A percentile compares a stretch with the other conserved stretches of the same genome.
Conservation (phyloP, 1,140 invertebrate species). For the Manduca sexta region DNA sequence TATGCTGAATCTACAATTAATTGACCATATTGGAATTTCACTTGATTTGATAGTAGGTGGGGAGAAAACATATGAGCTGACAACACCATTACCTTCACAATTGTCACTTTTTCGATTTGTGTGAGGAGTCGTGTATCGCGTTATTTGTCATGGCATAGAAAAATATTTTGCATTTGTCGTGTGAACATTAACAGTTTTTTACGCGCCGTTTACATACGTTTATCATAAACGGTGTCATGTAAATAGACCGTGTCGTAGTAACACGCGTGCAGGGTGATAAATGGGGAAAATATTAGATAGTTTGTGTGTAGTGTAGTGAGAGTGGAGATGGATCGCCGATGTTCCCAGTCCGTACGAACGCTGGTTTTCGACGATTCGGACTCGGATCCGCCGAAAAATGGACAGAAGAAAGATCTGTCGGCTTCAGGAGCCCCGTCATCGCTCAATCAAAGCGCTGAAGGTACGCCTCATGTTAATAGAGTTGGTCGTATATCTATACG, state of each 20-base stretch:
- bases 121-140: slow-evolving; percentile 37
- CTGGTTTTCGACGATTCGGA: slow-evolving; percentile 69
- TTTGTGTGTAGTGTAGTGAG: slow-evolving; percentile 58
- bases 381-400: slow-evolving; percentile 53
- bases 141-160: slow-evolving; percentile 37
- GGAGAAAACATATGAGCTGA: too few species aligned
- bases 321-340: slow-evolving; percentile 65
- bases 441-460: slow-evolving; percentile 61
- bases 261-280: slow-evolving; percentile 32
- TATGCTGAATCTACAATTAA: too few species aligned
- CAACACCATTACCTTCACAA: slow-evolving; percentile 14
- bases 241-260: slow-evolving; percentile 14
- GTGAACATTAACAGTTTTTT: slow-evolving; percentile 8
- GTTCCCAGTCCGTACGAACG: slow-evolving; percentile 69
- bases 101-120: slow-evolving; percentile 48
- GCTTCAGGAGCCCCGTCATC: slow-evolving; percentile 48
- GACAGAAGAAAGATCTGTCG: slow-evolving; percentile 55
- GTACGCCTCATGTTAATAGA: slow-evolving; percentile 38
- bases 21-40: too few species aligned
- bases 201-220: slow-evolving; percentile 4
- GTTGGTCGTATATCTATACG: neutral
- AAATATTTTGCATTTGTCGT: slow-evolving; percentile 20
- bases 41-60: too few species aligned
- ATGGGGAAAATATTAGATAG: slow-evolving; percentile 61
- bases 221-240: slow-evolving; percentile 20